phyloP scores from a whole-genome alignment of 1,140 invertebrate species.

The Lordiphosa mommai region DNA sequence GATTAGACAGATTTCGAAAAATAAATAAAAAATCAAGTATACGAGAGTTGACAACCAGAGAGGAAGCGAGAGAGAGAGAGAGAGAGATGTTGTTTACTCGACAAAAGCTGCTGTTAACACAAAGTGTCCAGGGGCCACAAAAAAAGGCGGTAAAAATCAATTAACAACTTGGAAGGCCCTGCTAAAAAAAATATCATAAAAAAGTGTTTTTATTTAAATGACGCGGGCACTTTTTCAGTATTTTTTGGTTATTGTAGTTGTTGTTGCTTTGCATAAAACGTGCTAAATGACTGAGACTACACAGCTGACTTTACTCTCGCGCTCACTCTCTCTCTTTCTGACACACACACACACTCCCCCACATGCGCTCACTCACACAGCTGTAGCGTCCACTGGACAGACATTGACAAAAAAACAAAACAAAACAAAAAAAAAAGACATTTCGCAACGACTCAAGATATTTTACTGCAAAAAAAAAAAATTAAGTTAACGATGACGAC shows the following conservation, averaged over 20 bases:
- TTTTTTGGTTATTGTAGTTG: constrained; percentile 17
- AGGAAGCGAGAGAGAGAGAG: too few relatives aligned
- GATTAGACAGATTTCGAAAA: too few relatives aligned
- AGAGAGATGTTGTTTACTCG: constrained; percentile 30
- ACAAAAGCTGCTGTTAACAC: constrained; percentile 37
- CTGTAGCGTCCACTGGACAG: constrained; percentile 17
- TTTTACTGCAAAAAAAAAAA: constrained; percentile 30
- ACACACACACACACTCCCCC: constrained; percentile 4
- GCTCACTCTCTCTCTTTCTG: constrained; percentile 13
- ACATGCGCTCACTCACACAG: constrained; percentile 29
- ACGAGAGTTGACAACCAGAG: too few relatives aligned
- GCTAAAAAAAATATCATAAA: constrained; percentile 5
- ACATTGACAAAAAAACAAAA: constrained; percentile 44
- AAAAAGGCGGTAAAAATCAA: constrained; percentile 47
- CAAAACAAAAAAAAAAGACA: constrained; percentile 55
- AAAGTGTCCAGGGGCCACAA: constrained; percentile 8
- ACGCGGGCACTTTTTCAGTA: constrained; percentile 10
- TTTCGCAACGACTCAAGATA: constrained; percentile 54
- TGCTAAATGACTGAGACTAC: constrained; percentile 48
- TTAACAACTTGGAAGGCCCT: constrained; percentile 36
- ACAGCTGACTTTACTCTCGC: constrained; percentile 51
- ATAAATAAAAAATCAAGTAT: too few relatives aligned
- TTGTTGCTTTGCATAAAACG: constrained; percentile 40
- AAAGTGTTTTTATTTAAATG: constrained; percentile 25
- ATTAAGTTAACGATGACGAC: constrained; percentile 48